Evolutionary conservation across 2,113 vertebrate genomes (phyloP), one percentile per base, ranked within the genome.

Genomic region (Brevimyrus niger): DNA sequence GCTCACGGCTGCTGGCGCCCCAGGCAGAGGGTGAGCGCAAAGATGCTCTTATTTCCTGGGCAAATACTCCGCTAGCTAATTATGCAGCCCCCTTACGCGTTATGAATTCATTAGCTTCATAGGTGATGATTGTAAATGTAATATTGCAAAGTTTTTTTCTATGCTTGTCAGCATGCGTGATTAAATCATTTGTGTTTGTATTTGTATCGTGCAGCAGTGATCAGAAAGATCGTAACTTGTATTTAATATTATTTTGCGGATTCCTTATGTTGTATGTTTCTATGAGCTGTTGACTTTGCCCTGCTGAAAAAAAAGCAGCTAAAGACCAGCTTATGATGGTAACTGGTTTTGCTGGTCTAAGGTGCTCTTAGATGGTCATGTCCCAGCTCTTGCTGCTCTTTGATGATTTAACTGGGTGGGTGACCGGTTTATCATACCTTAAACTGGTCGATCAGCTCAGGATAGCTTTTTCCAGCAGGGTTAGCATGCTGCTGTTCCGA

Each of bases 41-140:
- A 76, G 73, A 80, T 80, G 69, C 4, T 35, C 61, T 27, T 31
- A 69, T 44, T 82, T 82, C 10, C 76, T 82, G 76, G 31, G 76
- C 19, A 84, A 84, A 44, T n/a, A 47, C 82, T 47, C 21, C 4
- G 17, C 44, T 10, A 42, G 42, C 80, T 83, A 23, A 83, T 83
- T 46, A 6, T 47, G 17, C 44, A 44, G 38, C 82, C 44, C 46
- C 19, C 38, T 2, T 23, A 46, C 3, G 38, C 19, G 3, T 44
- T 50, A 80, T 87, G 50, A 86, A 89, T 89, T 21, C 88, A 92
- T 91, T 87, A 92, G 89, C 90, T 92, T 89, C 69, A 65, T 88
- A 89, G 90, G 53, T 90, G 89, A 65, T 90, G 89, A 89, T 58
- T 84, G 35, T n/a, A 87, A 83, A 73, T 88, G 53, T 87, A 82